Base-by-base conservation (phyloP, 2,797 vertebrate genomes). In the Malacoctenus gilli region DNA sequence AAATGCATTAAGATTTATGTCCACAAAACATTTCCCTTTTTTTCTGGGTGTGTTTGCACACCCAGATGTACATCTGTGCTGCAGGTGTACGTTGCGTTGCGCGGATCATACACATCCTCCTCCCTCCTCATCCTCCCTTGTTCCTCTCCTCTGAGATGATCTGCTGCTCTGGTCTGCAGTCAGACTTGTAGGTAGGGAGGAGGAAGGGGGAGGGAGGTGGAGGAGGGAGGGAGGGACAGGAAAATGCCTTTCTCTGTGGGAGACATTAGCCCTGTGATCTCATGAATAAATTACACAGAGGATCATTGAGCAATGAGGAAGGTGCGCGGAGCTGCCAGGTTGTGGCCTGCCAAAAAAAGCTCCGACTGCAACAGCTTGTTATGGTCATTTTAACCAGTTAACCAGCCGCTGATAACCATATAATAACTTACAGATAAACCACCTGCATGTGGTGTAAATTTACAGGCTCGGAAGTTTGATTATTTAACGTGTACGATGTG, bases 211-310 rank as follows among this genome's bases (percentile, higher is more conserved):
- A 18, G n/a, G 18, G n/a, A 32, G 20, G 31, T 37, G 40, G 10
- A 14, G 14, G 36, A 23, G 23, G 50, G 57, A 57, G 49, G 72
- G 72, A 80, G 79, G 84, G 70, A 80, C 70, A 63, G 74, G 73
- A 77, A 86, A 80, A 87, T 83, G 72, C 60, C 85, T 82, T 77
- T 85, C 81, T 87, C 86, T 65, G 85, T 87, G 79, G 79, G 82
- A 87, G 84, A 88, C 87, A 85, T 81, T 69, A 82, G 80, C 84
- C 81, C 84, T 88, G 88, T 91, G 89, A 91, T 85, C 90, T 91
- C 87, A 91, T 91, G 87, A 90, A 91, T 91, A 92, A 86, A 90
- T 91, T 91, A 28, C 25, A 90, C 72, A 86, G 79, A 69, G 78
- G 84, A 75, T 85, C 84, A 88, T 87, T 89, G 89, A 89, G 90